Conservation (phyloP, 2,888 invertebrate species). For the Cantharis lateralis region DNA sequence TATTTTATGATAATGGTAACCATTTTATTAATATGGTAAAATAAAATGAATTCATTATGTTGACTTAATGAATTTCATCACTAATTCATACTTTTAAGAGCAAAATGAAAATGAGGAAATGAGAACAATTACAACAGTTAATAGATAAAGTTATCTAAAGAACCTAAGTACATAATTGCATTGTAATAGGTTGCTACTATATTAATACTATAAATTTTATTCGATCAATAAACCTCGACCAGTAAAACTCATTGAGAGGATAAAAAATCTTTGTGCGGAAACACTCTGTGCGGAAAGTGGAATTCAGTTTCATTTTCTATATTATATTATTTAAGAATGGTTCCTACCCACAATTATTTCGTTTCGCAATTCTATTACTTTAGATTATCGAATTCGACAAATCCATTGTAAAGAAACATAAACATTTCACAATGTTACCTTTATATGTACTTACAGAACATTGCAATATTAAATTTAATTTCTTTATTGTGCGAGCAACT, state of each 20-base stretch:
- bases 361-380: neutral
- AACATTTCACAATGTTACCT: neutral
- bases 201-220: neutral
- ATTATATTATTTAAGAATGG: neutral
- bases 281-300: neutral
- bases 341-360: neutral
- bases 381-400: neutral
- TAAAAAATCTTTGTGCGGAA: neutral
- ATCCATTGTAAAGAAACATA: neutral
- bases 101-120: neutral
- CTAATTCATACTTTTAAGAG: neutral
- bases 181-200: neutral
- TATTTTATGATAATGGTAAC: neutral
- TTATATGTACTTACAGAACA: neutral
- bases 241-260: neutral
- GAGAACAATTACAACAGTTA: neutral
- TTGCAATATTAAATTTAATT: neutral
- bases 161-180: neutral
- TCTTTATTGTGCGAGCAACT: neutral
- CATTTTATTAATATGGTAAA: neutral
- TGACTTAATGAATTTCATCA: neutral
- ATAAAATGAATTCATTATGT: neutral
- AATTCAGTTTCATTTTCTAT: neutral
- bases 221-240: neutral
- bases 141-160: neutral